Conservation (phyloP, 2,113 vertebrate genomes). For the Mesoclemmys tuberculata region DNA sequence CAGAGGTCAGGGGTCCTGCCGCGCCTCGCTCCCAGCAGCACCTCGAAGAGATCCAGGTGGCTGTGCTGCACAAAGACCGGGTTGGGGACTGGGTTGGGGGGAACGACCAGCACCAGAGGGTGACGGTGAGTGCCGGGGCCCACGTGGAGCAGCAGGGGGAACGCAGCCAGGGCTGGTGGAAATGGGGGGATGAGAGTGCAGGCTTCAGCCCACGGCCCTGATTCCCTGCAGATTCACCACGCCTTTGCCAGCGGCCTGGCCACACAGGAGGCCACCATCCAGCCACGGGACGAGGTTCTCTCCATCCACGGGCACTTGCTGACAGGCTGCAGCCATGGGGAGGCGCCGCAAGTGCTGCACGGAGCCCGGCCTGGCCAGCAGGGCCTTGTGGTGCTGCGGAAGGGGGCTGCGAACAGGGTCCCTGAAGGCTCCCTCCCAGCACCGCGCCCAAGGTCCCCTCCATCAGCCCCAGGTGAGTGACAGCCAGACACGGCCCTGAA, state of each 20-base stretch:
- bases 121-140: slow-evolving; percentile 73
- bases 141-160: neutral
- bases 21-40: slow-evolving; percentile 49
- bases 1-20: neutral
- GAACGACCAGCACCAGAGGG: slow-evolving; percentile 81
- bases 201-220: neutral
- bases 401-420: neutral
- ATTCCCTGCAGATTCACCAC: slow-evolving; percentile 77
- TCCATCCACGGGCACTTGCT: slow-evolving; percentile 81
- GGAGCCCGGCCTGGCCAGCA: slow-evolving; percentile 66
- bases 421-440: neutral
- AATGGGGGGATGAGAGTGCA: neutral
- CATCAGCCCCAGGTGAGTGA: neutral
- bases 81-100: slow-evolving; percentile 84
- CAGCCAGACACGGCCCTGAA: neutral
- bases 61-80: slow-evolving; percentile 85
- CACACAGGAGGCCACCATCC: slow-evolving; percentile 77
- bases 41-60: slow-evolving; percentile 80
- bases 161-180: neutral
- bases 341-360: slow-evolving; percentile 76
- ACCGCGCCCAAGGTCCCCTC: neutral
- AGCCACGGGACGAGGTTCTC: slow-evolving; percentile 76
- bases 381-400: slow-evolving; percentile 82
- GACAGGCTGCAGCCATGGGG: slow-evolving; percentile 70
- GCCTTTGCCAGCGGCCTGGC: slow-evolving; percentile 75